phyloP scores from a whole-genome alignment of 1,140 invertebrate genomes.

The Drosophila setifemur region DNA sequence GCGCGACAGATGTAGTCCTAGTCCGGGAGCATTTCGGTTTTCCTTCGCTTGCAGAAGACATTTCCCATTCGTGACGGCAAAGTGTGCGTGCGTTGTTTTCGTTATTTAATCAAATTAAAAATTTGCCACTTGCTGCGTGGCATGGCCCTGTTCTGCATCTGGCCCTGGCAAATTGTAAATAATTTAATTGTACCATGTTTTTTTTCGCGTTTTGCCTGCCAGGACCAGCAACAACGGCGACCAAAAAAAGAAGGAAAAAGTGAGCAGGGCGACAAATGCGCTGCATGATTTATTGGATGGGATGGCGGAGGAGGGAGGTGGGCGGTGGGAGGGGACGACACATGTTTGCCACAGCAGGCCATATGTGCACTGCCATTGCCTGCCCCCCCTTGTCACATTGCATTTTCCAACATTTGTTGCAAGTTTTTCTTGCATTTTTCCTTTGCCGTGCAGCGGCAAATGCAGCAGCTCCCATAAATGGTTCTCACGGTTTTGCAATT shows the following conservation, averaged over 20 bases:
- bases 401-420: slow-evolving; percentile 74
- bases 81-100: slow-evolving; percentile 14
- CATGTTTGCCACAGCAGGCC: slow-evolving; percentile 59
- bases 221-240: slow-evolving; percentile 24
- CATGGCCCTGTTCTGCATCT: slow-evolving; percentile 33
- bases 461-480: slow-evolving; percentile 62
- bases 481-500: slow-evolving; percentile 75
- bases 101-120: slow-evolving; percentile 58
- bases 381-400: slow-evolving; percentile 36
- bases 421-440: slow-evolving; percentile 74
- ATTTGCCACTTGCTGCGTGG: slow-evolving; percentile 48
- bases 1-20: not conserved
- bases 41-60: slow-evolving; percentile 17
- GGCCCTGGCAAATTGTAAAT: slow-evolving; percentile 52
- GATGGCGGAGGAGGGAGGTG: not conserved
- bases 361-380: slow-evolving; percentile 16
- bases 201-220: slow-evolving; percentile 26
- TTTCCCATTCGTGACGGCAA: slow-evolving; percentile 6
- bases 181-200: slow-evolving; percentile 45
- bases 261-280: slow-evolving; percentile 64
- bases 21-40: not conserved
- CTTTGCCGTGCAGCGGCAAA: slow-evolving; percentile 23
- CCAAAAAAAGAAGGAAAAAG: slow-evolving; percentile 11
- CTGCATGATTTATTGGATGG: slow-evolving; percentile 63
- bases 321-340: slow-evolving; percentile 3